Percentiles rank a stretch among this genome's conserved stretches.
These are phyloP conservation scores for Sebastes hopkinsi DNA, from an alignment of 2,797 vertebrate species.

Conservation along the genomic window DNA sequence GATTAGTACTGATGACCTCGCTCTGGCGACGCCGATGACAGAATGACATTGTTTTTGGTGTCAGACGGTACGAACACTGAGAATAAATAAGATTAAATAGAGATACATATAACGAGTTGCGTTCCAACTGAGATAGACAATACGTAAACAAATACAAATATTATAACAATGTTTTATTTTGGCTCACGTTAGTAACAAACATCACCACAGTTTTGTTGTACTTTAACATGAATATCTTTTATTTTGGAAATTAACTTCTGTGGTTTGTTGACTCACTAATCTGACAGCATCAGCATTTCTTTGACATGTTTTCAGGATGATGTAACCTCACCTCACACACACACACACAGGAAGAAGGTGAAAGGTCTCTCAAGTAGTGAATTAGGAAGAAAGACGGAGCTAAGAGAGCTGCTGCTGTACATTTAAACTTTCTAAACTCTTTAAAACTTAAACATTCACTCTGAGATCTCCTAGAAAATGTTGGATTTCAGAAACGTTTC, in stretches of 20 bases:
- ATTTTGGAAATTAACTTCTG: neutral
- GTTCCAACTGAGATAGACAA: neutral
- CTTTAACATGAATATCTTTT: neutral
- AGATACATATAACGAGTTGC: neutral
- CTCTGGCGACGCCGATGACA: neutral
- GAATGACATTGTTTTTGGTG: neutral
- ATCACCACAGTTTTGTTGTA: neutral
- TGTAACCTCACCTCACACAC: neutral
- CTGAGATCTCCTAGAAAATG: neutral
- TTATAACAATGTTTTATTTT: neutral
- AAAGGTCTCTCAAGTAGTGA: neutral
- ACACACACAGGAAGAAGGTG: neutral
- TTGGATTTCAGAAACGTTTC: too few species aligned
- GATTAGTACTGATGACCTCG: constrained; percentile 1
- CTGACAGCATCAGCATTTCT: neutral
- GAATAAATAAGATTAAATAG: neutral
- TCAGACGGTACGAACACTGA: neutral
- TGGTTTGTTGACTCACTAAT: neutral
- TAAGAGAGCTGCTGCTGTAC: neutral
- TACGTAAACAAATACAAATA: neutral
- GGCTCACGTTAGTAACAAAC: neutral
- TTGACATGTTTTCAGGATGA: neutral
- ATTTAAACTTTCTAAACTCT: neutral
- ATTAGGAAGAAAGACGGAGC: too few species aligned
- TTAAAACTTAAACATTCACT: neutral